Evolutionary conservation across 1,140 invertebrate species (phyloP).

Genomic region (Drosophila truncata): DNA sequence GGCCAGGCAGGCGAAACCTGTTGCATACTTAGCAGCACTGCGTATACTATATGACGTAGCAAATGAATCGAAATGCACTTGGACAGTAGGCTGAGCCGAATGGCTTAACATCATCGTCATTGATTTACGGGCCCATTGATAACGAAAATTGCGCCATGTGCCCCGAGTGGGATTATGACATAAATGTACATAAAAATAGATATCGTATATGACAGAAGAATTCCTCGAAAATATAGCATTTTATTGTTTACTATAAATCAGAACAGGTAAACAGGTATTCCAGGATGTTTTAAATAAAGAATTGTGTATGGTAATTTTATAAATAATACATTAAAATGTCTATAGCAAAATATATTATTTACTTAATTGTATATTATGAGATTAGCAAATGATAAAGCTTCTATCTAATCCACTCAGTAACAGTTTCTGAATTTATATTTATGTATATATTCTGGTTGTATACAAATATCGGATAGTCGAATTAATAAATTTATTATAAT

Average conservation of each 20-base stretch:
- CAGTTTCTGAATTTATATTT: background rate
- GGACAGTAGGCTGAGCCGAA: constrained; percentile 19
- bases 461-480: background rate
- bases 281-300: background rate
- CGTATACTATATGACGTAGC: constrained; percentile 50
- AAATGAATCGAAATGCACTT: constrained; percentile 17
- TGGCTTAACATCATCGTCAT: constrained; percentile 10
- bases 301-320: background rate
- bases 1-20: constrained; percentile 51
- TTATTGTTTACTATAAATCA: background rate
- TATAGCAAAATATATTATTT: background rate
- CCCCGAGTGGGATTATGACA: constrained; percentile 23
- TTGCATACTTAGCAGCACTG: constrained; percentile 61
- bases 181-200: constrained; percentile 7
- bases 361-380: background rate
- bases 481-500: background rate
- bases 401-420: background rate
- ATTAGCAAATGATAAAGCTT: background rate
- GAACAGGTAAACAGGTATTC: background rate
- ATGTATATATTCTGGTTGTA: background rate
- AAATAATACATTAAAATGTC: background rate
- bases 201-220: constrained; percentile 11
- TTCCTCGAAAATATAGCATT: constrained; percentile 1
- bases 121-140: constrained; percentile 39
- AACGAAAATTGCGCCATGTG: constrained; percentile 43